Percentiles rank a stretch among this genome's conserved stretches.
These are phyloP conservation scores for Dreissena rostriformis DNA, from an alignment of 1,140 invertebrate genomes.

Conservation along the genomic window DNA sequence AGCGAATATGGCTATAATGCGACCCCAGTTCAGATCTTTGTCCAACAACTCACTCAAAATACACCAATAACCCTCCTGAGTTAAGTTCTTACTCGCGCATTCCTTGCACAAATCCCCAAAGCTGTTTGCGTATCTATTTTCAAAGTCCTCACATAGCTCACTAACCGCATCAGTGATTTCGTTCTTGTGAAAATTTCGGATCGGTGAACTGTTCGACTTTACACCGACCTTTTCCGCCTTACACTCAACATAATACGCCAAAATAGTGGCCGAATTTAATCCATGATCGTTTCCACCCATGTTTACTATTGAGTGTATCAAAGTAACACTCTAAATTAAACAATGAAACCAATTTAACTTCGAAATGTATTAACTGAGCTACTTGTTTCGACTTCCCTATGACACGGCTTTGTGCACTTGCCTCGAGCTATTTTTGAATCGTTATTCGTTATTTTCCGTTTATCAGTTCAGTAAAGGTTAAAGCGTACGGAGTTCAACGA, in stretches of 20 bases:
- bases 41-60: constrained; percentile 21
- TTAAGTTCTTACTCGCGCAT: constrained; percentile 17
- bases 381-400: too few species aligned
- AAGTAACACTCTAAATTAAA: too few species aligned
- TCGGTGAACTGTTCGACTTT: constrained; percentile 33
- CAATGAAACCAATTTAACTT: too few species aligned
- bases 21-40: constrained; percentile 30
- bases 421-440: too few species aligned
- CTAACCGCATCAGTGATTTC: constrained; percentile 19
- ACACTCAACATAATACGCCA: constrained; percentile 21
- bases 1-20: constrained; percentile 42
- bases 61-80: constrained; percentile 12
- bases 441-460: too few species aligned
- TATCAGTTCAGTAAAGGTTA: too few species aligned
- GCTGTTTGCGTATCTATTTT: constrained; percentile 16
- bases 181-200: constrained; percentile 26
- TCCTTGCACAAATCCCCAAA: constrained; percentile 26
- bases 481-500: too few species aligned
- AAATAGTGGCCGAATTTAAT: constrained; percentile 1
- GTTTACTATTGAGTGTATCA: too few species aligned
- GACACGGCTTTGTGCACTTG: too few species aligned
- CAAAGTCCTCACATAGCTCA: constrained; percentile 39
- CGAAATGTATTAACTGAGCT: too few species aligned
- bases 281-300: too few species aligned
- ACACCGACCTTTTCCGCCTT: constrained; percentile 27